Percentiles rank a stretch among this genome's conserved stretches.
These are phyloP conservation scores for Umimayanthus kanabou DNA, from an alignment of 92 coral and sea anemone genomes.

Conservation along the genomic window DNA sequence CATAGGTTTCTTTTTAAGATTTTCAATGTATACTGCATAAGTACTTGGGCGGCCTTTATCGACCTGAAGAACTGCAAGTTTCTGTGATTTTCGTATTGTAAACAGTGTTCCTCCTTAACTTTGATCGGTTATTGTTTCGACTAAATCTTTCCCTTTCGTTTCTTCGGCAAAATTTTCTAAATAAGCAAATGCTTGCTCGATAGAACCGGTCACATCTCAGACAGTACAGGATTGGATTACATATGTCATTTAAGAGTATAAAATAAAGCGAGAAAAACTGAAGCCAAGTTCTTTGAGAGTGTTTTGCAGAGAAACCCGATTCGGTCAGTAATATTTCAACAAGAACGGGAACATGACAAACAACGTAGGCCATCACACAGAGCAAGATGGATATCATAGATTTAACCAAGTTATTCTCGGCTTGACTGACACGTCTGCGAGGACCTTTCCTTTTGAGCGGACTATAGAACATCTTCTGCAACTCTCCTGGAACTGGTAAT, in stretches of 20 bases:
- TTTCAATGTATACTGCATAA: too few relatives aligned
- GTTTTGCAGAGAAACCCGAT: background rate
- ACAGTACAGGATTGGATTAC: constrained; percentile 32
- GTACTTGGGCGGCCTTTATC: background rate
- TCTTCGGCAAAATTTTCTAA: background rate
- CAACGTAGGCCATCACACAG: constrained; percentile 3
- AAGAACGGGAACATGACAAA: constrained; percentile 10
- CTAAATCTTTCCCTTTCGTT: background rate
- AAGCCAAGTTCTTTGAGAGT: background rate
- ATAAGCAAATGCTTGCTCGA: constrained; percentile 10
- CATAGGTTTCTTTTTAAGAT: too few relatives aligned
- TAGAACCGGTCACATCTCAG: constrained; percentile 25
- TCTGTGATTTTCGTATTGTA: background rate
- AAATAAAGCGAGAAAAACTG: constrained; percentile 21
- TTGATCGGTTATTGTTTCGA: background rate
- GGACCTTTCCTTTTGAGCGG: background rate
- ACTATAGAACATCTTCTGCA: background rate
- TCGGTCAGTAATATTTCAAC: constrained; percentile 1
- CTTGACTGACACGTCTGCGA: constrained; percentile 12
- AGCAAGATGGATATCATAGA: constrained; percentile 9
- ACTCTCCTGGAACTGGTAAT: background rate
- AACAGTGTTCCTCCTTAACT: background rate
- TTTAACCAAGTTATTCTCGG: constrained; percentile 13
- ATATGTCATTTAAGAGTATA: constrained; percentile 27
- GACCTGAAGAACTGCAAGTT: background rate